A percentile compares a stretch with the other conserved stretches of the same genome.
Conservation (phyloP, 1,140 invertebrate species). For the Neoseiulus cucumeris region DNA sequence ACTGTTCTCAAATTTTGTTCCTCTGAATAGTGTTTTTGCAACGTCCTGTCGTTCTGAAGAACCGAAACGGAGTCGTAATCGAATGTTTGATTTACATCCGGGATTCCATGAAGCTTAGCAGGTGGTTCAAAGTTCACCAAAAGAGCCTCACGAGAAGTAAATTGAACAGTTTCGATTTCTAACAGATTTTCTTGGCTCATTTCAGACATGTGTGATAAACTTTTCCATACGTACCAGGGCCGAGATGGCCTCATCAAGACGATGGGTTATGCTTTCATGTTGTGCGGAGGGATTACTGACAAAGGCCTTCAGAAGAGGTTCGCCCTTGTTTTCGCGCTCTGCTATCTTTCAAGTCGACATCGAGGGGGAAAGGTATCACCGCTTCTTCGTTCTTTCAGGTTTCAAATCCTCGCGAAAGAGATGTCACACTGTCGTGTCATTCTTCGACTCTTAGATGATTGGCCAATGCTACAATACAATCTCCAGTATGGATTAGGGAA, state of each 20-base stretch:
- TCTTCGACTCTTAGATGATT: conserved; percentile 49
- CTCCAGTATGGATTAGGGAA: conserved; percentile 40
- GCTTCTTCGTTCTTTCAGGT: background rate
- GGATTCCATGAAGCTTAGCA: no score
- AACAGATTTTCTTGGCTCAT: conserved; percentile 12
- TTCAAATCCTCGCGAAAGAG: background rate
- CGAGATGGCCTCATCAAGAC: conserved; percentile 4
- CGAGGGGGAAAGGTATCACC: background rate
- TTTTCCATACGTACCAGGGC: background rate
- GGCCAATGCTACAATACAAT: conserved; percentile 42
- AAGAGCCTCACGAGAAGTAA: no score
- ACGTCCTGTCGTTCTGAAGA: no score
- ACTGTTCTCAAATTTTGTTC: no score
- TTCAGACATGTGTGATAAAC: background rate
- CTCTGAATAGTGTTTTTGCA: no score
- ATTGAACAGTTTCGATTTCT: no score
- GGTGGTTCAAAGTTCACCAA: no score
- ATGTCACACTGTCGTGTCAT: conserved; percentile 35
- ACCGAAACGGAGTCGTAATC: no score
- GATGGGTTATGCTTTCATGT: conserved; percentile 1
- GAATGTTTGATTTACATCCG: no score
- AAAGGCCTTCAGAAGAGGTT: background rate
- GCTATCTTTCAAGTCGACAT: background rate
- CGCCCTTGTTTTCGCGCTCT: background rate
- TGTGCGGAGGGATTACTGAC: background rate